A percentile compares a stretch with the other conserved stretches of the same genome.
Conservation (phyloP, 1,140 invertebrate genomes). For the Hirudo medicinalis region DNA sequence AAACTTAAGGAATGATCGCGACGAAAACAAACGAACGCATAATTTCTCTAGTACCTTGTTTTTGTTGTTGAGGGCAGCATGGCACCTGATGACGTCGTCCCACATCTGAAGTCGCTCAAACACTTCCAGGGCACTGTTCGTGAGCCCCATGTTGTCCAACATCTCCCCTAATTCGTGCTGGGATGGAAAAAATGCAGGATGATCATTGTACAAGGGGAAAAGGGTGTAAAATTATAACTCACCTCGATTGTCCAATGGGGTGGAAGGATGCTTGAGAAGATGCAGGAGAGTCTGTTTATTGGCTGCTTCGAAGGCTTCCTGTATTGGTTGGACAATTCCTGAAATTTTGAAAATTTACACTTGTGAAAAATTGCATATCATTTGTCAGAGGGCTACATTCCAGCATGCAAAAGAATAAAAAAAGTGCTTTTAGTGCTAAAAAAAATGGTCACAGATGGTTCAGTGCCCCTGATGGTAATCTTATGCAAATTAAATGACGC, state of each 20-base stretch:
- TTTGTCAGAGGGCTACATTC: no score
- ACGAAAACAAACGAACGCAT: no score
- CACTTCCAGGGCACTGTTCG: constrained; percentile 71
- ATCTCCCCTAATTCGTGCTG: constrained; percentile 60
- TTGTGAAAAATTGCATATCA: no score
- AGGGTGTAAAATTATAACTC: not conserved
- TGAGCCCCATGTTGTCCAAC: constrained; percentile 62
- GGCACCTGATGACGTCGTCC: constrained; percentile 84
- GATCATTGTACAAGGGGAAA: not conserved
- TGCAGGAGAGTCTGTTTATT: not conserved
- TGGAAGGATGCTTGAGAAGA: not conserved
- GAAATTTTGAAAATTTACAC: not conserved
- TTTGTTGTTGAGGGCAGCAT: constrained; percentile 62
- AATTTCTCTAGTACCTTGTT: no score
- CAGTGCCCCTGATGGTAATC: no score
- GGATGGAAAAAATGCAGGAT: no score
- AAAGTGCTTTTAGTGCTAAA: no score
- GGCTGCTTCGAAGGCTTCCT: constrained; percentile 1
- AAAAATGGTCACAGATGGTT: no score
- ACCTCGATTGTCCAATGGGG: constrained; percentile 1
- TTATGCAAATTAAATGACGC: no score
- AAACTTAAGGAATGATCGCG: no score
- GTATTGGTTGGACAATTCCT: not conserved
- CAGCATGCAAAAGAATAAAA: no score
- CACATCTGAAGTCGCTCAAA: constrained; percentile 68